phyloP scores from a whole-genome alignment of 2,797 vertebrate genomes.

The Hoplostethus mediterraneus region DNA sequence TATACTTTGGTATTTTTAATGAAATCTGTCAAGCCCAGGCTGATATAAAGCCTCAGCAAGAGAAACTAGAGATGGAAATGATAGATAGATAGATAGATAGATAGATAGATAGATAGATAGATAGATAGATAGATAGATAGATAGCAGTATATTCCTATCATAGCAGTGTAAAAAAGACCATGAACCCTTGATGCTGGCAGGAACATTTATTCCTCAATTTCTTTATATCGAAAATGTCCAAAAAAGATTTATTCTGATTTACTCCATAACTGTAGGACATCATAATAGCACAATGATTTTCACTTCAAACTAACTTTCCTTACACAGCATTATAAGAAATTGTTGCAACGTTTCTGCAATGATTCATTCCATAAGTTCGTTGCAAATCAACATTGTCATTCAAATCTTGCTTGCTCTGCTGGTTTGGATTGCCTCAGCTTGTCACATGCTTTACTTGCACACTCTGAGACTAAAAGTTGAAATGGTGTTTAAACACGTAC shows the following conservation, averaged over 20 bases:
- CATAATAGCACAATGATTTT: background rate
- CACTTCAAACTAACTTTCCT: background rate
- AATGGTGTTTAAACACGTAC: background rate
- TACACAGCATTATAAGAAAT: background rate
- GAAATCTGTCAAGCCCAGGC: constrained; percentile 38
- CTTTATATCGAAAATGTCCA: constrained; percentile 27
- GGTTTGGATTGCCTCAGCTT: constrained; percentile 21
- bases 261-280: background rate
- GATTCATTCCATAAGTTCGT: constrained; percentile 3
- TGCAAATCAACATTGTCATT: background rate
- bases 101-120: too few species aligned
- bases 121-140: too few species aligned
- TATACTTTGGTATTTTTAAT: constrained; percentile 57
- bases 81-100: too few species aligned
- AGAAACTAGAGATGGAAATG: constrained; percentile 29
- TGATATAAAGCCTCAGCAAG: constrained; percentile 24
- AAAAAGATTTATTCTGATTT: background rate
- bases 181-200: constrained; percentile 36
- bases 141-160: background rate
- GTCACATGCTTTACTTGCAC: constrained; percentile 11
- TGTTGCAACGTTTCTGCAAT: background rate
- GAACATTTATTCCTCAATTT: constrained; percentile 56
- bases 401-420: constrained; percentile 4
- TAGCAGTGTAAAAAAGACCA: constrained; percentile 23
- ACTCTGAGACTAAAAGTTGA: constrained; percentile 12